Evolutionary conservation across 2,797 vertebrate genomes (phyloP).

Genomic region (Phoxinus dragarum): DNA sequence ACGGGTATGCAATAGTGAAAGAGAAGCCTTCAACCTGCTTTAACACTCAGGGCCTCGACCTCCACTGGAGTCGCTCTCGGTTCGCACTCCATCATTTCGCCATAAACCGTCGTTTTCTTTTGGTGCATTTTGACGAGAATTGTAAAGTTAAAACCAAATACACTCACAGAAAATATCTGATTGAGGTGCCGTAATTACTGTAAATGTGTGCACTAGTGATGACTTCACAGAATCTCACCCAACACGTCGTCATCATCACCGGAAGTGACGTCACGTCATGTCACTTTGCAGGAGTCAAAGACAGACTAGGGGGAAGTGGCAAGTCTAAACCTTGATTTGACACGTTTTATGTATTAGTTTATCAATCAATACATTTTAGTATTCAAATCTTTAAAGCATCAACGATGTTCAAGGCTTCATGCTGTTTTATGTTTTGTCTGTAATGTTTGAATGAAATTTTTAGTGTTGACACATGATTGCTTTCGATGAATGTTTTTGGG

Average conservation of each 20-base stretch:
- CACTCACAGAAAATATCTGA: slow-evolving; percentile 8
- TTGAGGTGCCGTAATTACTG: slow-evolving; percentile 1
- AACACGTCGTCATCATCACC: slow-evolving; percentile 18
- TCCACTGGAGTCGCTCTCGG: slow-evolving; percentile 39
- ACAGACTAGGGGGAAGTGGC: background rate
- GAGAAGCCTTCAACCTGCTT: slow-evolving; percentile 59
- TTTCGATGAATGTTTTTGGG: background rate
- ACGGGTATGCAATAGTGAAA: slow-evolving; percentile 62
- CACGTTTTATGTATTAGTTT: background rate
- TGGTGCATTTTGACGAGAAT: background rate
- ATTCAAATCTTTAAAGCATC: background rate
- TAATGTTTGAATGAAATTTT: background rate
- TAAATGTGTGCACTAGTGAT: slow-evolving; percentile 26
- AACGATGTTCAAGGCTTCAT: background rate
- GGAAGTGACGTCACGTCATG: background rate
- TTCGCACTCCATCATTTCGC: slow-evolving; percentile 34
- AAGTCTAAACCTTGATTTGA: background rate
- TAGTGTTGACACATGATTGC: background rate
- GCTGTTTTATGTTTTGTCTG: slow-evolving; percentile 14
- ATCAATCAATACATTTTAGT: slow-evolving; percentile 1
- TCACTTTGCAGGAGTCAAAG: slow-evolving; percentile 19
- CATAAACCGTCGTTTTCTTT: background rate
- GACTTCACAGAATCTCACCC: background rate
- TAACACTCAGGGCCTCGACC: slow-evolving; percentile 63
- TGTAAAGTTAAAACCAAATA: slow-evolving; percentile 44